A percentile compares a stretch with the other conserved stretches of the same genome.
phyloP scores from a whole-genome alignment of 1,140 invertebrate species.

The Brachionus manjavacas region DNA sequence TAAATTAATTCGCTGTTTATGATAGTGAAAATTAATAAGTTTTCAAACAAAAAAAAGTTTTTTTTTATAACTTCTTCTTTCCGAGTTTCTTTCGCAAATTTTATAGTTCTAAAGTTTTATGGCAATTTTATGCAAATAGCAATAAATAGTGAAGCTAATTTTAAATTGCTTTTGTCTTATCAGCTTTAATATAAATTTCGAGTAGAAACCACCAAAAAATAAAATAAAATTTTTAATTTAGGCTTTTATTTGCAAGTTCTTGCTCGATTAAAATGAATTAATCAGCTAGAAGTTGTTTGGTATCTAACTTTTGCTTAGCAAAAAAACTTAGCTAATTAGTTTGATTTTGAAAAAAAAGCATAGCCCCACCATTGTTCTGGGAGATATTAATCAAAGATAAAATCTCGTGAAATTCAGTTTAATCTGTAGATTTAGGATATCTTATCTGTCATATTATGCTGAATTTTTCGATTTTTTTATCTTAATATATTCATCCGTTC shows the following conservation, averaged over 20 bases:
- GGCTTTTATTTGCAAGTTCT: background rate
- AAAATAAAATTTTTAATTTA: background rate
- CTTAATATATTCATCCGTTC: background rate
- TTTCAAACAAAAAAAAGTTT: background rate
- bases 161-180: slow-evolving; percentile 8
- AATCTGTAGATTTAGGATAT: slow-evolving; percentile 21
- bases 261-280: slow-evolving; percentile 11
- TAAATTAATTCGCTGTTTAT: background rate
- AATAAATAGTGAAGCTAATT: background rate
- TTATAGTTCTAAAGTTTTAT: background rate
- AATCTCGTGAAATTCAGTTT: slow-evolving; percentile 32
- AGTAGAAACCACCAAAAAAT: background rate
- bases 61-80: slow-evolving; percentile 4
- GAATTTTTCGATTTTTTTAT: slow-evolving; percentile 36
- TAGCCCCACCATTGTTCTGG: background rate
- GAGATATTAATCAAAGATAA: background rate
- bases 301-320: background rate
- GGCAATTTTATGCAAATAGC: slow-evolving; percentile 31
- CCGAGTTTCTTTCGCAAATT: background rate
- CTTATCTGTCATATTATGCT: slow-evolving; percentile 27
- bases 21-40: background rate
- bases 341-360: background rate
- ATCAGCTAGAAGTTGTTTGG: no score
- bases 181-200: background rate
- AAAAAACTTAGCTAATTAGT: background rate